Evolutionary conservation across 2,113 vertebrate genomes (phyloP), one percentile per base, ranked within the genome.

Genomic region (Misgurnus mizolepis): DNA sequence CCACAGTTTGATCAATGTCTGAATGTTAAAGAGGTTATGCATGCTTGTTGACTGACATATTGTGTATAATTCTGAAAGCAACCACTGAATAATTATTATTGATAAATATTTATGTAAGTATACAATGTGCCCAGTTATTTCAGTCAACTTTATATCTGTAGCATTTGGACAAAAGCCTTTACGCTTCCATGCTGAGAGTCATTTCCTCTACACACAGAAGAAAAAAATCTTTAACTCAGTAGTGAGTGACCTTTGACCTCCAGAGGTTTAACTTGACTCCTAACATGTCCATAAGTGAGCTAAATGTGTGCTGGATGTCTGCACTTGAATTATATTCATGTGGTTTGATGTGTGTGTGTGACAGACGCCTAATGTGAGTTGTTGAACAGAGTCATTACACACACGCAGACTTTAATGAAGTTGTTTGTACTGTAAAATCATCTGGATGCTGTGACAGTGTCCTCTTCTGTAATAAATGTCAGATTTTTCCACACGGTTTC

Each of bases 181-280:
- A 72, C 82, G 81, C 74, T 58, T 85, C 78, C 83, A 86, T 89
- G 87, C 87, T 91, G 89, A 85, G 90, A 86, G 87, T 87, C 89
- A 88, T 91, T 90, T 90, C 89, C 88, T 88, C 87, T 88, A 85
- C 86, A 85, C 79, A 60, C 65, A 85, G 89, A 87, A 85, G 81
- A 80, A 64, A 89, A 86, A 88, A 90, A 91, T 91, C 91, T 92
- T 92, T 91, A 89, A 93, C 92, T 93, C 92, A 93, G 93, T 91
- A 92, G 92, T 82, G 71, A 78, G 84, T 89, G 89, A 93, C 91
- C 92, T 86, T 89, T 91, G 90, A 84, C 89, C 90, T 80, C 84
- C n/a, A 67, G 90, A 86, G 92, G 90, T 90, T 91, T 92, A 91
- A 34, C 92, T 94, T 93, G 91, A 93, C 91, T 92, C 91, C 89